Evolutionary conservation across 2,797 vertebrate genomes (phyloP).

Genomic region (Bradypus variegatus): DNA sequence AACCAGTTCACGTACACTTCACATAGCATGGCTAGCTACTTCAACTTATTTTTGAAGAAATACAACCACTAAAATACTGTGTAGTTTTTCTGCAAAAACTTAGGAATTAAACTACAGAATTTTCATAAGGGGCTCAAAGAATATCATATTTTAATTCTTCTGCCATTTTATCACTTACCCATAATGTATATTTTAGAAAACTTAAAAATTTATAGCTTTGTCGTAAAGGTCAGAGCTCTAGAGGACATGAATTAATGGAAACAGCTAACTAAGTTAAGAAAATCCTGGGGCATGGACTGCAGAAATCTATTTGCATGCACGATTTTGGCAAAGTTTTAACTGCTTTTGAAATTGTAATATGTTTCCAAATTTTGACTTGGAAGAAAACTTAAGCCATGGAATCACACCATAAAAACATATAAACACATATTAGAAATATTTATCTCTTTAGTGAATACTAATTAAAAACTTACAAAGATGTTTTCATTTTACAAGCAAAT

Average conservation of each 20-base stretch:
- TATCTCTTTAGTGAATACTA: conserved; percentile 55
- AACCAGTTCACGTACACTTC: conserved; percentile 56
- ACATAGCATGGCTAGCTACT: conserved; percentile 47
- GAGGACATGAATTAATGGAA: conserved; percentile 50
- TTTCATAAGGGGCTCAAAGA: conserved; percentile 47
- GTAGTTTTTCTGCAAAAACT: conserved; percentile 53
- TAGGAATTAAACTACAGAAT: conserved; percentile 50
- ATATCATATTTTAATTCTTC: conserved; percentile 36
- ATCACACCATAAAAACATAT: conserved; percentile 55
- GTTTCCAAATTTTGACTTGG: conserved; percentile 52
- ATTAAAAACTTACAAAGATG: conserved; percentile 62
- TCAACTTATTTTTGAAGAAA: conserved; percentile 48
- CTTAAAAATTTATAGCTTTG: conserved; percentile 52
- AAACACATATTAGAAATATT: conserved; percentile 57
- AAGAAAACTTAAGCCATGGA: neutral
- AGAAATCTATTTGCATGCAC: conserved; percentile 57
- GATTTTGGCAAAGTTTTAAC: conserved; percentile 52
- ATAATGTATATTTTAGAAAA: conserved; percentile 65
- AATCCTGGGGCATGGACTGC: conserved; percentile 54
- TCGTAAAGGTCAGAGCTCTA: conserved; percentile 56
- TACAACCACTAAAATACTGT: conserved; percentile 57
- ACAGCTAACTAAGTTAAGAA: neutral
- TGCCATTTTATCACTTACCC: conserved; percentile 66
- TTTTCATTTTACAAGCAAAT: conserved; percentile 64
- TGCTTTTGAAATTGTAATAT: conserved; percentile 32